phyloP scores from a whole-genome alignment of 2,113 vertebrate species.

The Ciconia boyciana region DNA sequence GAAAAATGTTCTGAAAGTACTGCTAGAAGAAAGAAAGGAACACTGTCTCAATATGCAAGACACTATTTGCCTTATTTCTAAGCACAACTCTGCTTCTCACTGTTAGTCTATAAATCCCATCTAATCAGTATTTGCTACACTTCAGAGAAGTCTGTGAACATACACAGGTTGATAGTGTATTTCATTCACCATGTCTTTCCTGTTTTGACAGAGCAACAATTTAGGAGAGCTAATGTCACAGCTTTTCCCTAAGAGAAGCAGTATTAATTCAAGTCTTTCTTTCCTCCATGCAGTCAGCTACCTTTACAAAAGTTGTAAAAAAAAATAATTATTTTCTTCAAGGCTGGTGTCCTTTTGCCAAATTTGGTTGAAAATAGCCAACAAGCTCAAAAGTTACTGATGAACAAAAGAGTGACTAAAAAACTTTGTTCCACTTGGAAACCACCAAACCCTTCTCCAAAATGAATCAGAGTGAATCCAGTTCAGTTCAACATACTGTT shows the following conservation, averaged over 20 bases:
- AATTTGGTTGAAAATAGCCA: background rate
- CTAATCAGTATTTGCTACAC: background rate
- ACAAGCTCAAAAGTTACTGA: background rate
- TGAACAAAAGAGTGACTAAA: background rate
- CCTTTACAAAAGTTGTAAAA: background rate
- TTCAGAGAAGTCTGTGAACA: background rate
- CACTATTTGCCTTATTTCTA: background rate
- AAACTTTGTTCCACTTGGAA: background rate
- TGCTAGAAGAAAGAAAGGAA: background rate
- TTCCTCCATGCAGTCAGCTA: background rate
- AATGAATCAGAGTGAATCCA: background rate
- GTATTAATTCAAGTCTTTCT: background rate
- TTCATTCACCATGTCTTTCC: background rate
- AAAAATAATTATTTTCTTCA: background rate
- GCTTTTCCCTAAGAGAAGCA: background rate
- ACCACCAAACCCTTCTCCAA: background rate
- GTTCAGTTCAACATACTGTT: background rate
- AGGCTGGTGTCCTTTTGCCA: background rate
- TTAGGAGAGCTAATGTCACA: background rate
- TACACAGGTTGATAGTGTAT: background rate
- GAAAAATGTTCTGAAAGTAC: background rate
- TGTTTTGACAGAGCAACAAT: background rate
- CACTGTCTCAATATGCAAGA: background rate
- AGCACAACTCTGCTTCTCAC: background rate
- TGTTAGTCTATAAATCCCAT: background rate